phyloP scores from a whole-genome alignment of 2,797 vertebrate genomes.

The Bryconaethiops microstoma region DNA sequence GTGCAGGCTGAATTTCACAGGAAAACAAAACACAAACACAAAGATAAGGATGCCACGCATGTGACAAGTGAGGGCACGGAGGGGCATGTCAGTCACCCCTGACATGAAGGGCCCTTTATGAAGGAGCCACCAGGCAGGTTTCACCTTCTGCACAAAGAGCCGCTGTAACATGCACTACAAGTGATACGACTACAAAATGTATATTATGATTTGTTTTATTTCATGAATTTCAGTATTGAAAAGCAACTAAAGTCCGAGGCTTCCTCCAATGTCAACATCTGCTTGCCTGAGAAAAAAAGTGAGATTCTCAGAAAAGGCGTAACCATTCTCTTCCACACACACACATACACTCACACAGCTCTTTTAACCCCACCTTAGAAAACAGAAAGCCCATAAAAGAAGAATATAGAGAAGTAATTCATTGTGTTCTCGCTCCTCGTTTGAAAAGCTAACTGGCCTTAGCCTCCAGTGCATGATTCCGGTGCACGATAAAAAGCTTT shows the following conservation, averaged over 20 bases:
- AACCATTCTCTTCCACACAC: constrained; percentile 17
- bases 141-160: not conserved
- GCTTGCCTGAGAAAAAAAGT: constrained; percentile 27
- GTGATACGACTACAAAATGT: too few relatives aligned
- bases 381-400: constrained; percentile 4
- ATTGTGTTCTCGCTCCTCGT: not conserved
- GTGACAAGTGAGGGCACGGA: constrained; percentile 11
- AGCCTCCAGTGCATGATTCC: too few relatives aligned
- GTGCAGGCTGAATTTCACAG: constrained; percentile 7
- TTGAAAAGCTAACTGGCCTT: not conserved
- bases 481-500: not conserved
- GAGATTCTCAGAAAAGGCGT: constrained; percentile 43
- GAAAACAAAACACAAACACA: not conserved
- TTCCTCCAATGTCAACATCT: constrained; percentile 2
- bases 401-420: constrained; percentile 29
- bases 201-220: not conserved
- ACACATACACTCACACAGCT: not conserved
- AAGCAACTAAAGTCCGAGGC: not conserved
- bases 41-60: constrained; percentile 13
- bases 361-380: constrained; percentile 37
- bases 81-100: constrained; percentile 42
- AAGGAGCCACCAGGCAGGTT: not conserved
- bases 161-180: too few relatives aligned
- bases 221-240: not conserved
- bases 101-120: constrained; percentile 32